Evolutionary conservation across 2,113 vertebrate genomes (phyloP).

Genomic region (Trichechus manatus): DNA sequence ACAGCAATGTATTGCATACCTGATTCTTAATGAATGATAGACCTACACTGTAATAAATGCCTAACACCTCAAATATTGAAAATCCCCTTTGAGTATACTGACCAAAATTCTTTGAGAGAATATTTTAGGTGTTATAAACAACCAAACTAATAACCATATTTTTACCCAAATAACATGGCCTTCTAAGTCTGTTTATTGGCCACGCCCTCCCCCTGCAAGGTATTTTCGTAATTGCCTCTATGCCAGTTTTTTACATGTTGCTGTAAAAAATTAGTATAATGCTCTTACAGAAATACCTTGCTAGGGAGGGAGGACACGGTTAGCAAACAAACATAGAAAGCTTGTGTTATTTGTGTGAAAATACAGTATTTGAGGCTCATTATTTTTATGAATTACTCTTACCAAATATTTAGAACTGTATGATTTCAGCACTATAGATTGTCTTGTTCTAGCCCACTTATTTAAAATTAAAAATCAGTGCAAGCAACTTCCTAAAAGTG

Average conservation of each 20-base stretch:
- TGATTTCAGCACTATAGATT: background rate
- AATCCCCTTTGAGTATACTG: background rate
- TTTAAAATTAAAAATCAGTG: conserved; percentile 24
- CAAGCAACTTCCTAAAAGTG: background rate
- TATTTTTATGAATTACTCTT: conserved; percentile 24
- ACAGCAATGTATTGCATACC: background rate
- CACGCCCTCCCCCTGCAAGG: too few species aligned
- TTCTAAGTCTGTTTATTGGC: too few species aligned
- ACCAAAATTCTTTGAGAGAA: background rate
- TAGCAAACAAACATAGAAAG: too few species aligned
- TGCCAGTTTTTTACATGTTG: too few species aligned
- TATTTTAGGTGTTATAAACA: background rate
- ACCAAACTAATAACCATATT: background rate
- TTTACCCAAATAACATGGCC: too few species aligned
- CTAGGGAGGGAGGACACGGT: too few species aligned
- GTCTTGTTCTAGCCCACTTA: background rate
- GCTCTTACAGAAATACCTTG: too few species aligned
- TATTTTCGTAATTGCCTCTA: too few species aligned
- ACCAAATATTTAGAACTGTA: background rate
- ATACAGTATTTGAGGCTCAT: background rate
- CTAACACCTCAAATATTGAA: conserved; percentile 17
- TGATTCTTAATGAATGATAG: conserved; percentile 36
- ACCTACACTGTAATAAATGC: background rate
- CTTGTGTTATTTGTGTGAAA: too few species aligned
- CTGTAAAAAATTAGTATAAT: too few species aligned